Evolutionary conservation across 92 coral and sea anemone genomes (phyloP).

Genomic region (Chrysogorgia sp.): DNA sequence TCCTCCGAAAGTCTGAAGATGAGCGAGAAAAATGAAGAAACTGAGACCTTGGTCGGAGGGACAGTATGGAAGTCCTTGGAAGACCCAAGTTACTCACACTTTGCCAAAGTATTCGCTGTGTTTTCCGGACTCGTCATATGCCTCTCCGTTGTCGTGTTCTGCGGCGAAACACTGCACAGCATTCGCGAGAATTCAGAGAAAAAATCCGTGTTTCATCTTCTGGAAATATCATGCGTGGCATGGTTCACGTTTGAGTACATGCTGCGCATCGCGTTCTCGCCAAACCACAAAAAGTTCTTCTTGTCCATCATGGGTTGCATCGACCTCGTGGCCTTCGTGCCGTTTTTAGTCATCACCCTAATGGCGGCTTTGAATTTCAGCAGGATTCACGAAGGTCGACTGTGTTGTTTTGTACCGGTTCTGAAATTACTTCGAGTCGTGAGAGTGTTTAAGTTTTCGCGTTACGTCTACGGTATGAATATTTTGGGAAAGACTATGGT

Average conservation of each 20-base stretch:
- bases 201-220: conserved; percentile 64
- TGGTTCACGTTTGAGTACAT: conserved; percentile 86
- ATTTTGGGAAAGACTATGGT: neutral
- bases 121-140: conserved; percentile 82
- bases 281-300: conserved; percentile 66
- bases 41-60: conserved; percentile 56
- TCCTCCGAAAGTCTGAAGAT: conserved; percentile 45
- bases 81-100: conserved; percentile 66
- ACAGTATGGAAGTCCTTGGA: conserved; percentile 80
- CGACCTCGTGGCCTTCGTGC: conserved; percentile 80
- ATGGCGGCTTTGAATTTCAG: neutral
- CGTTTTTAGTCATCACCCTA: conserved; percentile 61
- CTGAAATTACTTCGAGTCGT: conserved; percentile 9
- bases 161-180: conserved; percentile 84
- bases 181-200: conserved; percentile 67
- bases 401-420: neutral
- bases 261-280: conserved; percentile 73
- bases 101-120: conserved; percentile 72
- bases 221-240: conserved; percentile 81
- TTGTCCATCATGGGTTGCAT: conserved; percentile 75
- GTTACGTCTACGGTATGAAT: neutral
- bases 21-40: conserved; percentile 40
- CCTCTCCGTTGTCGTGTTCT: conserved; percentile 81
- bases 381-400: neutral
- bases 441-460: neutral